Percentiles rank a stretch among this genome's conserved stretches.
Evolutionary conservation across 2,113 vertebrate species (phyloP).

Genomic region (Furnarius figulus): DNA sequence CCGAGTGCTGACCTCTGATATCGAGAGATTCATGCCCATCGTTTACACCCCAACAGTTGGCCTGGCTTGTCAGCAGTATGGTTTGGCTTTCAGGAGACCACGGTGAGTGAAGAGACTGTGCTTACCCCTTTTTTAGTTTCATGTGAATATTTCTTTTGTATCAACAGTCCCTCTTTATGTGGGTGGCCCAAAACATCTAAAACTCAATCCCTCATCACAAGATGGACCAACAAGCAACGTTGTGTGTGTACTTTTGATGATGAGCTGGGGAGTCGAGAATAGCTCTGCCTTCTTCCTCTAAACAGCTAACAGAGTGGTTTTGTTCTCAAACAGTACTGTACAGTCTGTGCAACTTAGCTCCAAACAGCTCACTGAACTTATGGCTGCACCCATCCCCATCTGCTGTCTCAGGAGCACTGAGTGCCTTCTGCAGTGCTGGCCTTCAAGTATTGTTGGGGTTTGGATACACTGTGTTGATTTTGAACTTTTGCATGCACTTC

Average conservation of each 20-base stretch:
- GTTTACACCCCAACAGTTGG: slow-evolving; percentile 96
- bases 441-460: neutral
- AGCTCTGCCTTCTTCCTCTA: neutral
- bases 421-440: neutral
- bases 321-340: slow-evolving; percentile 53
- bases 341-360: neutral
- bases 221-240: neutral
- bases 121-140: neutral
- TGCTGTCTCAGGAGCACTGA: neutral
- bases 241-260: neutral
- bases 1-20: slow-evolving; percentile 90
- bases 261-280: neutral
- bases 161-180: neutral
- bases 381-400: neutral
- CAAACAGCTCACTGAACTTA: neutral
- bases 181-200: neutral
- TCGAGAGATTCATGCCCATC: slow-evolving; percentile 96
- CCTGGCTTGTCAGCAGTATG: slow-evolving; percentile 95
- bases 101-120: slow-evolving; percentile 78
- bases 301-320: slow-evolving; percentile 44
- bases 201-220: neutral
- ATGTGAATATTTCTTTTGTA: neutral
- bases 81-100: slow-evolving; percentile 93
- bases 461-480: neutral
- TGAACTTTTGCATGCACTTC: neutral